Conservation (phyloP, 2,113 vertebrate genomes). For the Nibea coibor region DNA sequence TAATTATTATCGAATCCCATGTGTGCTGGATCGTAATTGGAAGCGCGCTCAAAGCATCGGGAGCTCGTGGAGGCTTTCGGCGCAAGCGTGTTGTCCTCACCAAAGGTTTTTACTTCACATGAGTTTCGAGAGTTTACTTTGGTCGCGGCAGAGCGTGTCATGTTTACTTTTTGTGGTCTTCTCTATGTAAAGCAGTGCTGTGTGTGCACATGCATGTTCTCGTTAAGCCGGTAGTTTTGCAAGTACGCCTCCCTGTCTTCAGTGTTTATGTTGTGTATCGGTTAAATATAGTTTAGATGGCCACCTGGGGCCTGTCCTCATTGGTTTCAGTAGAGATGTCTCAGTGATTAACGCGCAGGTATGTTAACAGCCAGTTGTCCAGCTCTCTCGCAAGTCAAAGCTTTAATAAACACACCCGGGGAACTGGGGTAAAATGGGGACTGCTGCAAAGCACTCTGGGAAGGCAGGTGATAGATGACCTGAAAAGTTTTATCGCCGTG, state of each 20-base stretch:
- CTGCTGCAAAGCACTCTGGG: constrained; percentile 60
- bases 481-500: constrained; percentile 40
- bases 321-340: constrained; percentile 61
- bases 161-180: background rate
- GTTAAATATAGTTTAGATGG: constrained; percentile 64
- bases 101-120: background rate
- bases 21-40: constrained; percentile 9
- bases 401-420: constrained; percentile 57
- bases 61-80: constrained; percentile 11
- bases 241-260: constrained; percentile 3
- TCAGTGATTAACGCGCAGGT: constrained; percentile 73
- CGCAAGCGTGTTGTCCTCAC: background rate
- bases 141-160: background rate
- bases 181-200: background rate
- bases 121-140: background rate
- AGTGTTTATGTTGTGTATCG: constrained; percentile 27
- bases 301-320: constrained; percentile 74
- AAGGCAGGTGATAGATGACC: constrained; percentile 64
- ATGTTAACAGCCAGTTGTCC: constrained; percentile 57
- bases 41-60: constrained; percentile 19
- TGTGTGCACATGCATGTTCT: background rate
- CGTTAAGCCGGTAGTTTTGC: background rate
- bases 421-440: constrained; percentile 44
- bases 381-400: constrained; percentile 22
- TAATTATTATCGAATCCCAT: constrained; percentile 44